Evolutionary conservation across 1,140 invertebrate genomes (phyloP), one percentile per base, ranked within the genome.

Genomic region (Argopecten irradians): DNA sequence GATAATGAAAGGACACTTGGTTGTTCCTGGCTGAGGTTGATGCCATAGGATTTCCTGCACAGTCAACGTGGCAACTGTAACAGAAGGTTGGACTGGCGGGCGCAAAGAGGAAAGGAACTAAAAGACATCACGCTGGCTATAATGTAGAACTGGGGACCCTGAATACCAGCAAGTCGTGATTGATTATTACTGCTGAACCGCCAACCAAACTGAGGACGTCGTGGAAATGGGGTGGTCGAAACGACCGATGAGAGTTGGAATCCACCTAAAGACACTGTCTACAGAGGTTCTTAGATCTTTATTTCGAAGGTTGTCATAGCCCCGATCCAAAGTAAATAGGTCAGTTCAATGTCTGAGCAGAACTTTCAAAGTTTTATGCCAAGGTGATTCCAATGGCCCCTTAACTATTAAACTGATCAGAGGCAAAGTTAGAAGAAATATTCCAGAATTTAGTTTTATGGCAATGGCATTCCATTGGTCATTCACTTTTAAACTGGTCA

Each of bases 21-120:
- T 43, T 34, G 32, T 90, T 88, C 36, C n/a, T 87, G 43, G 84
- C 87, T 14, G 89, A 90, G 55, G 87, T 90, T 11, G 87, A 87
- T n/a, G 85, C 84, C 82, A 87, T 87, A 85, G 89, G 87, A 14
- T 90, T 89, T 71, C 84, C 43, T 55, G 34, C 83, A 16, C 46
- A 88, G 32, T n/a, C 46, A 11, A 5, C 83, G 2, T 41, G 34
- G 28, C 46, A 83, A 41, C 32, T 83, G 43, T 13, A 84, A 16
- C n/a, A 28, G 35, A 34, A 43, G 34, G n/a, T 89, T 14, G 84
- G 84, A 71, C 8, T 88, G n/a, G 46, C 82, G 28, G 84, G 87
- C 11, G 33, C 32, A 36, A 1, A 35, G 82, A 36, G 84, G 33
- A 5, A 41, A 13, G 0, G 36, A 43, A 35, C 43, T 9, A n/a